A percentile compares a stretch with the other conserved stretches of the same genome.
Conservation (phyloP, 1,140 invertebrate species). For the Helicoverpa armigera region DNA sequence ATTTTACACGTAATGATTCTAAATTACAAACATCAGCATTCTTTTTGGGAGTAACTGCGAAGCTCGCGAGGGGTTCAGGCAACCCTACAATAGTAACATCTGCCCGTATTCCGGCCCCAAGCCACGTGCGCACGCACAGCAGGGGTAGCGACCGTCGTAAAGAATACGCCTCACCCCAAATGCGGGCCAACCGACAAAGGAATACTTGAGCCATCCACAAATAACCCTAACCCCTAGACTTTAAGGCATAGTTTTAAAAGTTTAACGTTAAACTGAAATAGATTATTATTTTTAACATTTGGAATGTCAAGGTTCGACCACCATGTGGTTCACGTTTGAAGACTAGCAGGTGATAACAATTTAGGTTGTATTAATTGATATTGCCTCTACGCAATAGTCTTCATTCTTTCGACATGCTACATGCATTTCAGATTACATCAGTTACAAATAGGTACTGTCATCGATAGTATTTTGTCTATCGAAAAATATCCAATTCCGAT, state of each 20-base stretch:
- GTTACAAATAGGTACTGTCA: too few relatives aligned
- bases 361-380: slow-evolving; percentile 52
- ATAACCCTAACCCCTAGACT: slow-evolving; percentile 57
- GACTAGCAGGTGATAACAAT: slow-evolving; percentile 73
- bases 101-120: slow-evolving; percentile 66
- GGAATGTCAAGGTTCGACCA: slow-evolving; percentile 83
- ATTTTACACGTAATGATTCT: slow-evolving; percentile 28
- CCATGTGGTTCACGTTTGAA: slow-evolving; percentile 78
- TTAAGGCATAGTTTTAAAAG: slow-evolving; percentile 60
- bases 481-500: neutral
- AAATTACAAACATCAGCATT: slow-evolving; percentile 12
- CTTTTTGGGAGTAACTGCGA: slow-evolving; percentile 12
- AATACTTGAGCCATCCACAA: slow-evolving; percentile 43
- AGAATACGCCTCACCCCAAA: slow-evolving; percentile 76
- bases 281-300: slow-evolving; percentile 83
- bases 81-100: slow-evolving; percentile 69
- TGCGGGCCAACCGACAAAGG: slow-evolving; percentile 67
- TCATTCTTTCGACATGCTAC: neutral
- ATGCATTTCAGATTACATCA: neutral
- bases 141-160: slow-evolving; percentile 78
- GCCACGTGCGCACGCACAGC: slow-evolving; percentile 80
- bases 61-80: slow-evolving; percentile 23
- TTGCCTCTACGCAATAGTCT: neutral
- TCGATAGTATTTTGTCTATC: too few relatives aligned
- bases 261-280: slow-evolving; percentile 69